Evolutionary conservation across 1,140 invertebrate genomes (phyloP).

Genomic region (Drosophila mayri): DNA sequence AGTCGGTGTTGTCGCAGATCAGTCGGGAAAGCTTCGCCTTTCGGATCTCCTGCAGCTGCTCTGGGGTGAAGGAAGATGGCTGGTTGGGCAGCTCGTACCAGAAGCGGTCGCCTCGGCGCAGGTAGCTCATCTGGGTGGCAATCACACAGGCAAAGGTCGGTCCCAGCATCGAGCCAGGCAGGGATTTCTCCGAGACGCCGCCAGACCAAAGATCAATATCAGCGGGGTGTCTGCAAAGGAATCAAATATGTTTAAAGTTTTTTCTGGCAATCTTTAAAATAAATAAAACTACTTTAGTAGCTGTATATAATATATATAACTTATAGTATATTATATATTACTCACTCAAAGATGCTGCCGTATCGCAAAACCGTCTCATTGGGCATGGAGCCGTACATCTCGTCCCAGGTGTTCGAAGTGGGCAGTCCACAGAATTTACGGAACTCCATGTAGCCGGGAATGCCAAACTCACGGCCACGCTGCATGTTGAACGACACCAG

Average conservation of each 20-base stretch:
- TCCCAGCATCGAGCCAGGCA: conserved; percentile 95
- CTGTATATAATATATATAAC: no score
- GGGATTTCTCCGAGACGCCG: conserved; percentile 94
- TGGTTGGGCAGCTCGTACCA: conserved; percentile 98
- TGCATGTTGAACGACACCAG: conserved; percentile 98
- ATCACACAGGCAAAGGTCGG: conserved; percentile 98
- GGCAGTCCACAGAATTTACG: conserved; percentile 96
- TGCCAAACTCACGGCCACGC: conserved; percentile 95
- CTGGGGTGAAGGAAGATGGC: conserved; percentile 95
- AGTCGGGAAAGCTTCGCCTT: conserved; percentile 94
- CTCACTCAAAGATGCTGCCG: conserved; percentile 91
- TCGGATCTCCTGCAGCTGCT: conserved; percentile 95
- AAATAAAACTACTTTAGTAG: no score
- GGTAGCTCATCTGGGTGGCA: conserved; percentile 97
- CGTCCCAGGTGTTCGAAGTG: conserved; percentile 92
- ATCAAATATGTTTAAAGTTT: not conserved
- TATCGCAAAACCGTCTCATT: conserved; percentile 94
- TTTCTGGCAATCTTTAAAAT: not conserved
- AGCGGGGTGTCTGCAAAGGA: conserved; percentile 88
- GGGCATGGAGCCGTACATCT: conserved; percentile 94
- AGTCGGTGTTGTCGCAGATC: conserved; percentile 98
- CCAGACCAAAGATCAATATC: conserved; percentile 97
- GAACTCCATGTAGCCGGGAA: conserved; percentile 97
- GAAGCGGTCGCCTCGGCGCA: conserved; percentile 96
- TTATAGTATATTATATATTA: not conserved